A percentile compares a stretch with the other conserved stretches of the same genome.
These are phyloP conservation scores for Gonocerus acuteangulatus DNA, from an alignment of 2,888 invertebrate genomes.

Conservation along the genomic window DNA sequence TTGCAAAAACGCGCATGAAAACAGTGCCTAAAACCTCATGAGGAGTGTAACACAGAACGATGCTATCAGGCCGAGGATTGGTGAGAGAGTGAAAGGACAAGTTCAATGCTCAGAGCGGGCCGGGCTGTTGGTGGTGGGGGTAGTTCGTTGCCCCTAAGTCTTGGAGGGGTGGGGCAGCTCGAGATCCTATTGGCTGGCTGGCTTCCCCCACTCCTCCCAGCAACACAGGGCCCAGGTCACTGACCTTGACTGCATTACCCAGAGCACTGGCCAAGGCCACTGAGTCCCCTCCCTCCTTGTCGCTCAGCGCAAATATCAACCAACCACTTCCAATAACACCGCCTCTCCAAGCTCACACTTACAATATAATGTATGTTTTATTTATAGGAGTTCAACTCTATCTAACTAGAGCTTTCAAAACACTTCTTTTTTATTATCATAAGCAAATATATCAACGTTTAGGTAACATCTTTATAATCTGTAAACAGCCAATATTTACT, in stretches of 20 bases:
- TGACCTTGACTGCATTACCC: slow-evolving; percentile 79
- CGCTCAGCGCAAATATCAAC: not conserved
- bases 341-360: not conserved
- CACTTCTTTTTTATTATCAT: not conserved
- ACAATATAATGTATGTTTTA: not conserved
- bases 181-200: slow-evolving; percentile 36
- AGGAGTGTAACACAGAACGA: not conserved
- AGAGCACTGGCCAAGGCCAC: slow-evolving; percentile 61
- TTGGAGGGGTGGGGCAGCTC: slow-evolving; percentile 29
- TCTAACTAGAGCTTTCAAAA: not conserved
- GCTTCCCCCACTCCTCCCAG: too few relatives aligned
- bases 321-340: not conserved
- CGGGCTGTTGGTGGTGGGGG: slow-evolving; percentile 47
- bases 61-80: slow-evolving; percentile 42
- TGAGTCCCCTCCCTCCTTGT: slow-evolving; percentile 17
- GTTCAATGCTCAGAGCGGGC: slow-evolving; percentile 34
- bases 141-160: slow-evolving; percentile 26
- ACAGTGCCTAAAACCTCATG: not conserved
- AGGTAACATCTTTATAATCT: too few relatives aligned
- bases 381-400: not conserved
- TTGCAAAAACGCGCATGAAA: too few relatives aligned
- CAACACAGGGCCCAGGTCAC: slow-evolving; percentile 53
- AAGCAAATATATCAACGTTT: too few relatives aligned
- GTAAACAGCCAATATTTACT: too few relatives aligned
- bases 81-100: slow-evolving; percentile 41